Evolutionary conservation across 1,140 invertebrate genomes (phyloP).

Genomic region (Lepidurus arcticus): DNA sequence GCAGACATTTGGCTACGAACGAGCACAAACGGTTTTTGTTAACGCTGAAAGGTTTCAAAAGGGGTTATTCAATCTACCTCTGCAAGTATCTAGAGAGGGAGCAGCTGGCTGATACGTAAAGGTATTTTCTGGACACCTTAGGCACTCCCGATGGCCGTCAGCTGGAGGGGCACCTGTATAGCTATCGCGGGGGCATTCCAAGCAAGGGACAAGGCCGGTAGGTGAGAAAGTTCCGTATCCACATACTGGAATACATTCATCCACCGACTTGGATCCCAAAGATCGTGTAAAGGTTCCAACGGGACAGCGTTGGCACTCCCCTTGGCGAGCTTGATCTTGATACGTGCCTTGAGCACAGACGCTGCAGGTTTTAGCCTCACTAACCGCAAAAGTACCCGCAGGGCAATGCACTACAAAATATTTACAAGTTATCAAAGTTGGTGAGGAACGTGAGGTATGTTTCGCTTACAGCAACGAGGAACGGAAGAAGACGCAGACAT

Average conservation of each 20-base stretch:
- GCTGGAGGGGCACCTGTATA: slow-evolving; percentile 80
- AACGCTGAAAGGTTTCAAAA: not conserved
- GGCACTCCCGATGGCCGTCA: slow-evolving; percentile 89
- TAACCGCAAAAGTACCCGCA: slow-evolving; percentile 84
- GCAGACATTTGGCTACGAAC: slow-evolving; percentile 68
- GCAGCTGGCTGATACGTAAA: slow-evolving; percentile 90
- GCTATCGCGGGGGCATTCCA: slow-evolving; percentile 90
- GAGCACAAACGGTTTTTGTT: slow-evolving; percentile 26
- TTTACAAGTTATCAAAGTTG: not conserved
- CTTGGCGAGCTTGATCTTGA: slow-evolving; percentile 84
- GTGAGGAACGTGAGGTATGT: not conserved
- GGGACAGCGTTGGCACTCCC: slow-evolving; percentile 79
- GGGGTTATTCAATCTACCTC: slow-evolving; percentile 48
- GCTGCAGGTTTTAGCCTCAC: slow-evolving; percentile 79
- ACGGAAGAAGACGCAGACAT: slow-evolving; percentile 78
- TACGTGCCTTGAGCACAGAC: slow-evolving; percentile 84
- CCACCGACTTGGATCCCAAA: slow-evolving; percentile 61
- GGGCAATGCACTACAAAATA: slow-evolving; percentile 78
- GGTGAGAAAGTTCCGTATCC: slow-evolving; percentile 93
- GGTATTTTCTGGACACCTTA: slow-evolving; percentile 80
- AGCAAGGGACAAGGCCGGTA: slow-evolving; percentile 86
- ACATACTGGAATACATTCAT: slow-evolving; percentile 85
- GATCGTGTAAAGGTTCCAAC: slow-evolving; percentile 78
- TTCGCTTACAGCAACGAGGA: slow-evolving; percentile 77
- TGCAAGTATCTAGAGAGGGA: slow-evolving; percentile 72